These are phyloP conservation scores for Leucozona laternaria DNA, from an alignment of 2,888 invertebrate species.

Conservation along the genomic window DNA sequence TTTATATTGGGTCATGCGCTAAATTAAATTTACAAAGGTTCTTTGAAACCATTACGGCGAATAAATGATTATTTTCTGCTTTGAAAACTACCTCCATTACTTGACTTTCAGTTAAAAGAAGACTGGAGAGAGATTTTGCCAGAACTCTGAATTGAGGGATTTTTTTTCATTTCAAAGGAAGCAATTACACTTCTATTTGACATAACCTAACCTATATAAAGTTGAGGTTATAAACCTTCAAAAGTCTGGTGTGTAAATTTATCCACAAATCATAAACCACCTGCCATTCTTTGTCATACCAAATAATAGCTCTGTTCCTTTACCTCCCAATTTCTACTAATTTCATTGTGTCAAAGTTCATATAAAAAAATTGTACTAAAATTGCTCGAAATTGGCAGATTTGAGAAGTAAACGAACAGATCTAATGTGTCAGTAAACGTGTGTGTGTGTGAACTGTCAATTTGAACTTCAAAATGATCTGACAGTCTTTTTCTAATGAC, in stretches of 20 bases:
- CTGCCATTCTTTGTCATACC: too few species aligned
- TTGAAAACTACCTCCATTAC: background rate
- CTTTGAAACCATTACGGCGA: background rate
- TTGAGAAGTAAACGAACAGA: too few species aligned
- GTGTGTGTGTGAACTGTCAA: too few species aligned
- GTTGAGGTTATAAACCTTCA: background rate
- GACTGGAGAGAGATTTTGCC: background rate
- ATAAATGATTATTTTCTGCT: background rate
- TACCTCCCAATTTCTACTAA: too few species aligned
- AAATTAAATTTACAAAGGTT: constrained; percentile 27
- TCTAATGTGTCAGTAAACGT: too few species aligned
- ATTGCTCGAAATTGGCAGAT: too few species aligned
- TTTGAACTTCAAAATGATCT: too few species aligned
- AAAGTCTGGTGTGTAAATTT: background rate
- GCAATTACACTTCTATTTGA: background rate
- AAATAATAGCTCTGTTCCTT: too few species aligned
- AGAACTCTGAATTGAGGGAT: background rate
- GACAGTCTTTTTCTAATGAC: too few species aligned
- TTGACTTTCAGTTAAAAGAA: background rate
- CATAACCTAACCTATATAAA: background rate
- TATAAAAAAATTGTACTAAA: too few species aligned
- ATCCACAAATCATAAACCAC: too few species aligned
- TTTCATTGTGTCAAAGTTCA: too few species aligned
- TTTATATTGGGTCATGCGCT: constrained; percentile 17
- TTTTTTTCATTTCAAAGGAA: constrained; percentile 6